Percentiles rank a stretch among this genome's conserved stretches.
Conservation (phyloP, 2,113 vertebrate genomes). For the Fregata magnificens region DNA sequence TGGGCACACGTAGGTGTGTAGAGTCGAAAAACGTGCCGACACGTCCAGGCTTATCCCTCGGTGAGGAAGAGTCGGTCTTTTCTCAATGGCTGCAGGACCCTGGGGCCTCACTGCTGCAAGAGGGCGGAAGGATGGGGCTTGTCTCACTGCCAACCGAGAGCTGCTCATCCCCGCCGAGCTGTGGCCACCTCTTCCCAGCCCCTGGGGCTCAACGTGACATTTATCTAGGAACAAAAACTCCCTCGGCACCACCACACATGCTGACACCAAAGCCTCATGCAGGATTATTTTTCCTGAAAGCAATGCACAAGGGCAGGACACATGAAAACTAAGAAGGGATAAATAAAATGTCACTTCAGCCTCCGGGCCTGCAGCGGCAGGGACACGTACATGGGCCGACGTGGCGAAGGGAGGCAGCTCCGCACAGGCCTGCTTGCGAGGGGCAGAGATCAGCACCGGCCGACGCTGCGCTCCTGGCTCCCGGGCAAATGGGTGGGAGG, state of each 20-base stretch:
- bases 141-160: neutral
- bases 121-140: neutral
- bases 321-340: neutral
- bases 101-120: neutral
- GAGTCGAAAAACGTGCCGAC: accelerated
- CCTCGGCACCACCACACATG: neutral
- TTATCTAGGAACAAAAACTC: neutral
- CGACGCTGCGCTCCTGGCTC: neutral
- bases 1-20: accelerated
- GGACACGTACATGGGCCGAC: accelerated
- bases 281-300: slow-evolving; percentile 5
- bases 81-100: neutral
- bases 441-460: neutral
- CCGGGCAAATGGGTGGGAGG: neutral
- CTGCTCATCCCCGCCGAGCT: neutral
- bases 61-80: neutral
- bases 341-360: neutral
- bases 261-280: neutral
- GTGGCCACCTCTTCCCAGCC: neutral
- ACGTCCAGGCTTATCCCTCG: neutral
- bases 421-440: no score
- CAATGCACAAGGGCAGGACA: neutral
- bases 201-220: neutral
- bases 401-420: neutral
- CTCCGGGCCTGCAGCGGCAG: accelerated